Evolutionary conservation across 2,888 invertebrate genomes (phyloP).

Genomic region (Sarcophaga caerulescens): DNA sequence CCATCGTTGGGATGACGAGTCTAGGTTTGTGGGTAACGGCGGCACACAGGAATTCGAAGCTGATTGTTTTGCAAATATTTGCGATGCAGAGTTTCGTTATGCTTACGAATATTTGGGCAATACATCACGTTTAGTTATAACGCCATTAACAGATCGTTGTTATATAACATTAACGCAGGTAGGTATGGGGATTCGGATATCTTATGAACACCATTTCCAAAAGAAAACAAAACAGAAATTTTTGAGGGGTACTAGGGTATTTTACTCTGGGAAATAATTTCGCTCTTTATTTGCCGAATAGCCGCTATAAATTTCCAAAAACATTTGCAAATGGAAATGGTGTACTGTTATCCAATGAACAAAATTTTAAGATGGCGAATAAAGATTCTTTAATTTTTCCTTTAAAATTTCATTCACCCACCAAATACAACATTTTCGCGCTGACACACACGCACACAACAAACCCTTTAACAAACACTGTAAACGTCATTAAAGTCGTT

Average conservation of each 20-base stretch:
- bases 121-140: slow-evolving; percentile 95
- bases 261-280: too few relatives aligned
- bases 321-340: not conserved
- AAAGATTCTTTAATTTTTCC: not conserved
- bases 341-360: not conserved
- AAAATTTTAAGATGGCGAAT: not conserved
- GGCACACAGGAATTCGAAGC: slow-evolving; percentile 56
- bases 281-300: too few relatives aligned
- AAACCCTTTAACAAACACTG: not conserved
- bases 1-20: slow-evolving; percentile 88
- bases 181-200: not conserved
- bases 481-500: slow-evolving; percentile 83
- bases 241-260: too few relatives aligned
- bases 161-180: slow-evolving; percentile 96
- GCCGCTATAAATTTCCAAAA: not conserved
- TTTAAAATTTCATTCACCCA: not conserved
- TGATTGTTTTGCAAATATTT: slow-evolving; percentile 96
- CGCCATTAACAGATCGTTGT: slow-evolving; percentile 96
- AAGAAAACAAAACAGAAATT: too few relatives aligned
- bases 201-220: not conserved
- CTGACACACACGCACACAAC: slow-evolving; percentile 11
- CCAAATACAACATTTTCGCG: slow-evolving; percentile 56
- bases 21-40: slow-evolving; percentile 7
- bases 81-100: slow-evolving; percentile 96
- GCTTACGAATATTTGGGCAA: slow-evolving; percentile 97